phyloP scores from a whole-genome alignment of 2,113 vertebrate genomes.

The Nesoenas mayeri region DNA sequence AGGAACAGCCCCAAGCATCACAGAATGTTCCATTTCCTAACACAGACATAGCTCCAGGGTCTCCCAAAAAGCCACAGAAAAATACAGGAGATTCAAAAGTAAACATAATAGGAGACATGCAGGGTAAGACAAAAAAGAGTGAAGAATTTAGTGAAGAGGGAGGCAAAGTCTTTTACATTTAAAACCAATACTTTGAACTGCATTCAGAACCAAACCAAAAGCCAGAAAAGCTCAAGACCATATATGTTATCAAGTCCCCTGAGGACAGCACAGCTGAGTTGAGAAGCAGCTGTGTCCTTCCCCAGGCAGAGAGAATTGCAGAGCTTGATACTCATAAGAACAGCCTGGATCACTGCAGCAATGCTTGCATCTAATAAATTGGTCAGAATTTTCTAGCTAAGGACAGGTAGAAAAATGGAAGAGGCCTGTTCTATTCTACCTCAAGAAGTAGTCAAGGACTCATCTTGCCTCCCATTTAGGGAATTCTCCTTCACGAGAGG shows the following conservation, averaged over 20 bases:
- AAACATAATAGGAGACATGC: not conserved
- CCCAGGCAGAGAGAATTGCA: not conserved
- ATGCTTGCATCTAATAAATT: not conserved
- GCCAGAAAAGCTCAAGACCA: not conserved
- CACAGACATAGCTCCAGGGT: not conserved
- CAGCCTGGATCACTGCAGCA: not conserved
- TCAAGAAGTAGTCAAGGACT: not conserved
- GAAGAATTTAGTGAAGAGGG: not conserved
- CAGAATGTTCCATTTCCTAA: not conserved
- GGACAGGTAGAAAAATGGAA: not conserved
- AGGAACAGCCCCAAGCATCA: not conserved
- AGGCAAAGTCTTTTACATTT: not conserved
- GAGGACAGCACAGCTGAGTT: not conserved
- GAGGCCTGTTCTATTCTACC: not conserved
- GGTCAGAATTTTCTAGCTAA: not conserved
- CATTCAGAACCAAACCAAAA: not conserved
- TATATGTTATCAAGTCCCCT: not conserved
- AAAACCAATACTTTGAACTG: not conserved
- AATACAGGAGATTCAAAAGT: not conserved
- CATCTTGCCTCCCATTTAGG: not conserved
- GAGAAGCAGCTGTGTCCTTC: not conserved
- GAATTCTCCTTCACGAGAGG: not conserved
- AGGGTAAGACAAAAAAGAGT: not conserved
- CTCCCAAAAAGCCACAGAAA: not conserved
- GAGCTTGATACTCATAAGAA: not conserved